Base-by-base conservation (phyloP, 2,113 vertebrate genomes). In the Kryptolebias marmoratus region DNA sequence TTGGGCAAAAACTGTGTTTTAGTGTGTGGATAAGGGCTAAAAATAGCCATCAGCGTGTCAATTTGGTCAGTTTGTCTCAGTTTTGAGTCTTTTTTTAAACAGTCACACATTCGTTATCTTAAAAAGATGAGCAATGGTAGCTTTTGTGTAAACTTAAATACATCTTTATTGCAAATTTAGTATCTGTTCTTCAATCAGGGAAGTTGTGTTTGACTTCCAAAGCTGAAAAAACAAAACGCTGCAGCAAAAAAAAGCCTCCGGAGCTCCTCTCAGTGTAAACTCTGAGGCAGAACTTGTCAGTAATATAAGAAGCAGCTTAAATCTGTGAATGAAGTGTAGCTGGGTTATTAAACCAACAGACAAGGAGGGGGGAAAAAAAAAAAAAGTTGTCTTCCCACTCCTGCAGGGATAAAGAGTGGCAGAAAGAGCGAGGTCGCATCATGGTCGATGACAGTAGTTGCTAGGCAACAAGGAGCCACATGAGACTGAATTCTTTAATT, bases 401-500 rank as follows among this genome's bases (percentile, higher is more conserved):
- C 45, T 45, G 18, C 28, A 63, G 63, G 64, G 70, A 79, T 69
- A 70, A 68, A 81, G 61, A 69, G 56, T 50, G 71, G 60, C 10
- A 69, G 71, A 79, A 7, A 68, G 68, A 69, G 70, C 27, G 60
- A 80, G 65, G 69, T 73, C 60, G 66, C 75, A 88, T 88, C 71
- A 45, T 79, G 81, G 87, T 77, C 68, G 77, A 87, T 91, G 90
- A 93, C 87, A 88, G 81, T 12, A 81, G 94, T 94, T 89, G 92
- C 94, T 89, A 90, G 74, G 94, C 89, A 94, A 94, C 93, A 89
- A 82, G 85, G 83, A 70, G 72, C 79, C 83, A 88, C 60, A 77
- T 87, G 80, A 90, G 84, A 85, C 78, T 60, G 50, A 78, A 80
- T 85, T 82, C 86, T 88, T 86, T 87, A 77, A 84, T 90, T 88